Percentiles rank a stretch among this genome's conserved stretches.
phyloP scores from a whole-genome alignment of 2,888 invertebrate species.

The Labia minor region DNA sequence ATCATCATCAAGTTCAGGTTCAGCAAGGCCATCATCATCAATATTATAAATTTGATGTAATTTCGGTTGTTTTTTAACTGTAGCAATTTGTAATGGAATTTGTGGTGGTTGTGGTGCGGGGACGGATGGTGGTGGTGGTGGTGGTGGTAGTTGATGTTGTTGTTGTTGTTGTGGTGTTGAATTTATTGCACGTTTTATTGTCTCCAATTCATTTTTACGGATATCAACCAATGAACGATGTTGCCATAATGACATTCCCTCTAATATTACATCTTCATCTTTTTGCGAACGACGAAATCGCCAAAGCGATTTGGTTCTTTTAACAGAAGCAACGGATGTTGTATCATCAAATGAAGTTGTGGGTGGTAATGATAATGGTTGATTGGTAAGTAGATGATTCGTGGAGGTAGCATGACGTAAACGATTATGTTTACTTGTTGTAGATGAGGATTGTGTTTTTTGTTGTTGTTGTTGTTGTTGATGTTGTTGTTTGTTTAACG shows the following conservation, averaged over 20 bases:
- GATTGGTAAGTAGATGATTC: constrained; percentile 22
- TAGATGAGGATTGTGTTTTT: constrained; percentile 20
- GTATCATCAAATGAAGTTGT: neutral
- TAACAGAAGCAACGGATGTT: constrained; percentile 39
- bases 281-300: constrained; percentile 53
- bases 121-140: constrained; percentile 34
- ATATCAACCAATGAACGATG: constrained; percentile 73
- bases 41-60: neutral
- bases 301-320: constrained; percentile 78
- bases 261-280: constrained; percentile 58
- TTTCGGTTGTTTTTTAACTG: neutral
- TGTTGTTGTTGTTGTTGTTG: constrained; percentile 21
- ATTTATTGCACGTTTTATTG: constrained; percentile 35
- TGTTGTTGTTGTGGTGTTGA: constrained; percentile 33
- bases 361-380: neutral
- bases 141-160: constrained; percentile 40
- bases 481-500: constrained; percentile 21
- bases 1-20: constrained; percentile 38
- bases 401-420: constrained; percentile 17
- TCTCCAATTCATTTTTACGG: constrained; percentile 34
- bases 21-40: constrained; percentile 27
- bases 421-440: constrained; percentile 26
- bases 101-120: neutral
- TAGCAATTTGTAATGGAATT: neutral
- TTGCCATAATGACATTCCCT: constrained; percentile 79